Evolutionary conservation across 2,113 vertebrate genomes (phyloP).

Genomic region (Heterochromis multidens): DNA sequence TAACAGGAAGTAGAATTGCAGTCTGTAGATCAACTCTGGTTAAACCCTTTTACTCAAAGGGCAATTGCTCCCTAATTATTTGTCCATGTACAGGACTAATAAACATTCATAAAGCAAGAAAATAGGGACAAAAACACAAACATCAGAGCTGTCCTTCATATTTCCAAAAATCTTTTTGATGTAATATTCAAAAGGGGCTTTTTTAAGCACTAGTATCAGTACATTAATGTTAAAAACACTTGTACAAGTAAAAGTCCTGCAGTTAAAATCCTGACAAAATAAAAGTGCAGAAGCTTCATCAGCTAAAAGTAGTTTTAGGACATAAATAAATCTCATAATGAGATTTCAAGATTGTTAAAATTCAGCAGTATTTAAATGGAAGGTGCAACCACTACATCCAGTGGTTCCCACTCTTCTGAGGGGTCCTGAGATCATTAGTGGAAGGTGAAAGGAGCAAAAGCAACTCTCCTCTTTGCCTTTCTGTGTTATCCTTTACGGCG

Average conservation of each 20-base stretch:
- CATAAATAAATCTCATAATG: too few relatives aligned
- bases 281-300: neutral
- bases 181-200: neutral
- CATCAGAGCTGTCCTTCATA: neutral
- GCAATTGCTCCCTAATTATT: neutral
- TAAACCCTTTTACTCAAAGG: neutral
- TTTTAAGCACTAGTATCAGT: neutral
- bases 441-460: neutral
- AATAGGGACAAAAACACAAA: neutral
- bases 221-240: neutral
- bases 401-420: neutral
- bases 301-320: neutral
- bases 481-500: neutral
- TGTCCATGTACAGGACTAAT: neutral
- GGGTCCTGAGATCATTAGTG: too few relatives aligned
- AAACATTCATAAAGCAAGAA: neutral
- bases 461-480: neutral
- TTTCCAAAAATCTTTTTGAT: neutral
- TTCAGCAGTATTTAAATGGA: neutral
- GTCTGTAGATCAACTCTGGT: neutral
- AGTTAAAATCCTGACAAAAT: neutral
- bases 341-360: neutral
- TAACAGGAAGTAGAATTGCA: neutral
- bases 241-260: neutral
- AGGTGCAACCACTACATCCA: neutral